Conservation (phyloP, 2,113 vertebrate species). For the Phaethon lepturus region DNA sequence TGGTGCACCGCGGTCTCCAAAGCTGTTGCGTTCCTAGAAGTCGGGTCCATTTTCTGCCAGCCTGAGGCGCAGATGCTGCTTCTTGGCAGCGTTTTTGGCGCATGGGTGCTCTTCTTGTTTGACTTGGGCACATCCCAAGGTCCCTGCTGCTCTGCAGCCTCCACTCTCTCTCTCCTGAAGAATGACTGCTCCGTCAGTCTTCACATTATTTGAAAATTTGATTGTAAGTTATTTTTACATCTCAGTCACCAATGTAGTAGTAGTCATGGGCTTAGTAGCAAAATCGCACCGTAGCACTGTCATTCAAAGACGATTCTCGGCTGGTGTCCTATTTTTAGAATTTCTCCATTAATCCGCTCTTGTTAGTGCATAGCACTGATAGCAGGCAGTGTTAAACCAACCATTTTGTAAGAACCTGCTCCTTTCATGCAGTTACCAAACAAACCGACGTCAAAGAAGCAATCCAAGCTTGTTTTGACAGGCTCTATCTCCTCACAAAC, state of each 20-base stretch:
- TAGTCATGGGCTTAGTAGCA: neutral
- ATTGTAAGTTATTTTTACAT: neutral
- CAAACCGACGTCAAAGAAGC: neutral
- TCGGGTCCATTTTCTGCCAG: neutral
- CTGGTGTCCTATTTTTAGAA: neutral
- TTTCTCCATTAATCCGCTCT: neutral
- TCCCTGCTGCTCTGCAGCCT: neutral
- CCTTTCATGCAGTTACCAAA: neutral
- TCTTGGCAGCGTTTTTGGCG: neutral
- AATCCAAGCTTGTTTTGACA: neutral
- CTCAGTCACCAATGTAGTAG: neutral
- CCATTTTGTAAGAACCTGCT: neutral
- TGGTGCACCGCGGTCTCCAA: fast-evolving
- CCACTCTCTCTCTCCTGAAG: neutral
- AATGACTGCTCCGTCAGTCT: neutral
- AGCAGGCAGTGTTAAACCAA: neutral
- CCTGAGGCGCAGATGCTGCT: neutral
- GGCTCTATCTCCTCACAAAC: neutral
- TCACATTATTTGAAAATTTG: neutral
- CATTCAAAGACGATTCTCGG: neutral
- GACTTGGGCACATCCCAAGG: neutral
- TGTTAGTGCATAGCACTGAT: no score
- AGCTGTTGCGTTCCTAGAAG: neutral
- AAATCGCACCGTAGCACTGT: neutral
- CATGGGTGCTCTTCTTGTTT: no score